Evolutionary conservation across 1,140 invertebrate species (phyloP), one percentile per base, ranked within the genome.

Genomic region (Magallana angulata): DNA sequence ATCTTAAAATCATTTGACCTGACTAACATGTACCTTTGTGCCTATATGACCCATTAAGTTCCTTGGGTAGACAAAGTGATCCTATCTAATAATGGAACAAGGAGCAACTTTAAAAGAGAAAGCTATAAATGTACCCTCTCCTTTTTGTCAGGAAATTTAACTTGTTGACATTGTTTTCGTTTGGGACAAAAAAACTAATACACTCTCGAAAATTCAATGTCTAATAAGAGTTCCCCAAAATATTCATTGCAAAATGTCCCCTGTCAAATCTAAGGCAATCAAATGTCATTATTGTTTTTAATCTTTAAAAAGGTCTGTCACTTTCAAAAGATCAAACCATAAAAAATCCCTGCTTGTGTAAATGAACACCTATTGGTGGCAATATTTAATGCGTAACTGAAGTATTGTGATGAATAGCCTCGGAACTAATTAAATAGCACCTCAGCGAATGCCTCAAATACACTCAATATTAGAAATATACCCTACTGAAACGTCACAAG

Each of bases 61-160:
- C 36, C 11, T 76, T 30, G 12, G 36, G 68, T 30, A 76, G 68
- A 76, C 68, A 76, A 30, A 30, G 24, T 76, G 68, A 76, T 76
- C 18, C 24, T 76, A 76, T 76, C 68, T 12, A 76, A 30, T 76
- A 76, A 76, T 76, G 24, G 68, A 76, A 76, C 68, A 76, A 24
- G 24, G 24, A 62, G n/a, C n/a, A 24, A 68, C 30, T 30, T 76
- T 30, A 76, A 36, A 30, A 30, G 36, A 36, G 68, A 30, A 76
- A 76, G 24, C 18, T 30, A 30, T 30, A 4, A 36, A 76, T 18
- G 24, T 64, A 64, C 36, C 36, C 36, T 48, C 36, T 48, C 36
- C 36, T 48, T 48, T 48, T 48, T 48, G 36, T 48, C 36, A 48
- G 36, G 36, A 48, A 48, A 48, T 48, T 48, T 48, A 48, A 48